Evolutionary conservation across 2,113 vertebrate species (phyloP), one percentile per base, ranked within the genome.

Genomic region (Leptodactylus fuscus): DNA sequence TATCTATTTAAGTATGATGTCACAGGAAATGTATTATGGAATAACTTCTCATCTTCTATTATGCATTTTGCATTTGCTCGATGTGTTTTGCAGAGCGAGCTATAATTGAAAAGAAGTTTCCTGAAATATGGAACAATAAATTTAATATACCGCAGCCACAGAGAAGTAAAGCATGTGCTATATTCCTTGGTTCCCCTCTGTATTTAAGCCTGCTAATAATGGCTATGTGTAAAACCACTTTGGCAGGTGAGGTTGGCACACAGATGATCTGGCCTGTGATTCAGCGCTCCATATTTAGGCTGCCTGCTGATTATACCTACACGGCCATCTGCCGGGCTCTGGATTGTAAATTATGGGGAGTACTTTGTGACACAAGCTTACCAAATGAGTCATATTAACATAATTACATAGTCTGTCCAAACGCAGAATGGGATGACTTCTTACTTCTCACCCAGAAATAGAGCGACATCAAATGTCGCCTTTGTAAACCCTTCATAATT

Each of bases 371-470:
- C 75, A 51, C 58, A 55, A 38, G 44, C n/a, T 79, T 85, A 55
- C 51, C 78, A 69, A 85, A 79, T 85, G 83, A 85, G 74, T 79
- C 83, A 85, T 70, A 69, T 51, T 85, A 67, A 51, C 22, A 36
- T 85, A 79, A 85, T 85, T 55, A 49, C 60, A 79, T 15, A 16
- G 51, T 78, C 58, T 5, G 11, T 78, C 75, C 76, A 85, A 85
- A 67, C 29, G 55, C 77, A 77, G 71, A 22, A 51, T 48, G 32
- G 67, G 55, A 36, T 46, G 7, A 83, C 8, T 27, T 41, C 22
- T 67, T 8, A 29, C 46, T 49, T 60, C 27, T 76, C 60, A 27
- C 32, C 44, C 67, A 55, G 32, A 79, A 67, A 78, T 51, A 78
- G 44, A 85, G 49, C n/a, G 24, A 12, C 9, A 49, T 34, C 4